Percentiles rank a stretch among this genome's conserved stretches.
phyloP scores from a whole-genome alignment of 2,113 vertebrate species.

The Vombatus ursinus region DNA sequence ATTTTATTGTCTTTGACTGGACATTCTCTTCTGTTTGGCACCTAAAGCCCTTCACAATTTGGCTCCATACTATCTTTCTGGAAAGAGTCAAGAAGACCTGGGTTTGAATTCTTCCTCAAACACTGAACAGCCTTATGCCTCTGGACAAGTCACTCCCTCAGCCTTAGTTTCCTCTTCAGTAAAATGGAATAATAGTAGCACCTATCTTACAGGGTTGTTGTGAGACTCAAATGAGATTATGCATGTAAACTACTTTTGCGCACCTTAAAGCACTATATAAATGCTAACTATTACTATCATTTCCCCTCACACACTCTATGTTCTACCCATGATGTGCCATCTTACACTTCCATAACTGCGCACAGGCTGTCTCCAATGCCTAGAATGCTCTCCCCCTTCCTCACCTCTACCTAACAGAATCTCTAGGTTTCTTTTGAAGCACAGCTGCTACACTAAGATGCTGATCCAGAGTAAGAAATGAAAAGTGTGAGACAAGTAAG shows the following conservation, averaged over 20 bases:
- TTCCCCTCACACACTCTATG: not conserved
- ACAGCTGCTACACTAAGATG: no score
- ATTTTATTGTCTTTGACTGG: not conserved
- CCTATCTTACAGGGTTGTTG: no score
- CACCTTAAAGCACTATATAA: no score
- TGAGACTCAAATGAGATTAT: no score
- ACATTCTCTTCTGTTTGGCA: not conserved
- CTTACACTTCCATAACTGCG: not conserved
- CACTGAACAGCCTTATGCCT: not conserved
- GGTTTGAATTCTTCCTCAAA: not conserved
- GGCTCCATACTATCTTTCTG: not conserved
- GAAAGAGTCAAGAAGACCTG: constrained; percentile 20
- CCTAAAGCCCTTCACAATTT: no score
- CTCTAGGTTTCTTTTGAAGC: no score
- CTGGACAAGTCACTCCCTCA: not conserved
- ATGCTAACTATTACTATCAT: not conserved
- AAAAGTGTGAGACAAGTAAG: not conserved
- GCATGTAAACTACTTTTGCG: no score
- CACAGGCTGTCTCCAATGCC: no score
- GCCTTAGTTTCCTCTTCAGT: constrained; percentile 23
- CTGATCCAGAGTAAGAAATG: constrained; percentile 18
- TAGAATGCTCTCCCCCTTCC: no score
- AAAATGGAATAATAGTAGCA: no score
- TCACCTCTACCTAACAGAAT: no score
- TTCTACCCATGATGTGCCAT: not conserved